Conservation (phyloP, 1,140 invertebrate genomes). For the Aphaenogaster rudis region DNA sequence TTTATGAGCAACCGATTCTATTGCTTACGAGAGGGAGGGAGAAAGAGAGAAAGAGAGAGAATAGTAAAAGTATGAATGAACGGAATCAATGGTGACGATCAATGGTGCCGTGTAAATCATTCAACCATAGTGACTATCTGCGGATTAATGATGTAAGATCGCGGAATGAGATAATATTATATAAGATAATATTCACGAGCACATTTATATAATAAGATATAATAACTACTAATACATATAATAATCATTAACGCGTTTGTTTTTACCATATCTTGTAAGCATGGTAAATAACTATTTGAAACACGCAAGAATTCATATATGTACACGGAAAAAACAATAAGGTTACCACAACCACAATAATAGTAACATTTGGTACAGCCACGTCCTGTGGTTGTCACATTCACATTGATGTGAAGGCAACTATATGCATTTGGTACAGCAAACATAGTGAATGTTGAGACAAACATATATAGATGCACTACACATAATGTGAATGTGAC, state of each 20-base stretch:
- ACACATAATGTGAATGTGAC: too few species aligned
- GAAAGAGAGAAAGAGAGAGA: neutral
- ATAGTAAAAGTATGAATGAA: conserved; percentile 37
- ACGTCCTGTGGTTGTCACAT: too few species aligned
- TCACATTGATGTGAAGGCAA: too few species aligned
- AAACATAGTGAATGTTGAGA: too few species aligned
- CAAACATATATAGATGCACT: too few species aligned
- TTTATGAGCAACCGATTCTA: conserved; percentile 23
- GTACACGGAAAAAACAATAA: too few species aligned
- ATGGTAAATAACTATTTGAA: too few species aligned
- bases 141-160: neutral
- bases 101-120: conserved; percentile 4
- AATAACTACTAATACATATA: neutral
- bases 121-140: neutral
- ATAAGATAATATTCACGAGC: neutral
- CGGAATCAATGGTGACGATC: neutral
- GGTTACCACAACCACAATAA: too few species aligned
- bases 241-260: neutral
- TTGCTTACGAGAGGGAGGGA: neutral
- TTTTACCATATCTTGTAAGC: neutral
- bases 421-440: too few species aligned
- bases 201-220: neutral
- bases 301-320: too few species aligned
- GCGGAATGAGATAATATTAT: neutral
- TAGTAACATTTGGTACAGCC: too few species aligned